phyloP scores from a whole-genome alignment of 2,797 vertebrate genomes.

The Halcyon chelicuti region DNA sequence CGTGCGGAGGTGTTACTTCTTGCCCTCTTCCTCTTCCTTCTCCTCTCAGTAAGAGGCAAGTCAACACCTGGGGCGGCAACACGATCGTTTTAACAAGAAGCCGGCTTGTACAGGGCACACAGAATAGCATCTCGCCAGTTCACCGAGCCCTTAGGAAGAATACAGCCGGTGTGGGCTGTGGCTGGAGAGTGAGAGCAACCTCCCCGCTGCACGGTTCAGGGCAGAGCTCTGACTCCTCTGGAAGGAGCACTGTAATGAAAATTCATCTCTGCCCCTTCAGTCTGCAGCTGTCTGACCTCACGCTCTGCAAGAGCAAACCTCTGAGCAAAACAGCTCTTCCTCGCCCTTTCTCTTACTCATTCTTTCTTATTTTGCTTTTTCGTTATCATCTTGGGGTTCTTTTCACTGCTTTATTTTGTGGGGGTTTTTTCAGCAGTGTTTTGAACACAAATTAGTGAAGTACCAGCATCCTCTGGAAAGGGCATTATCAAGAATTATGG shows the following conservation, averaged over 20 bases:
- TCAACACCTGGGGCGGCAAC: not conserved
- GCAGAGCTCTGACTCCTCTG: not conserved
- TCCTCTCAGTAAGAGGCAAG: not conserved
- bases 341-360: not conserved
- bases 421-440: not conserved
- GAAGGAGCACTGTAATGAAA: not conserved
- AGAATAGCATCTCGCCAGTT: not conserved
- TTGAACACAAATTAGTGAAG: constrained; percentile 21
- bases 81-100: not conserved
- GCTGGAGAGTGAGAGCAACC: not conserved
- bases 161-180: not conserved
- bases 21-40: not conserved
- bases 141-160: not conserved
- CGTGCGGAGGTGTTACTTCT: not conserved
- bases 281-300: not conserved
- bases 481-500: constrained; percentile 51
- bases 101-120: not conserved
- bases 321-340: not conserved
- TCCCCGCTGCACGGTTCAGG: not conserved
- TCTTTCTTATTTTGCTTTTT: constrained; percentile 11
- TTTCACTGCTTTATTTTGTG: not conserved
- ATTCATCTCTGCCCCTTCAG: not conserved
- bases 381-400: not conserved
- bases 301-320: not conserved
- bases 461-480: not conserved